These are phyloP conservation scores for Melanerpes formicivorus DNA, from an alignment of 2,113 vertebrate genomes.

Conservation along the genomic window DNA sequence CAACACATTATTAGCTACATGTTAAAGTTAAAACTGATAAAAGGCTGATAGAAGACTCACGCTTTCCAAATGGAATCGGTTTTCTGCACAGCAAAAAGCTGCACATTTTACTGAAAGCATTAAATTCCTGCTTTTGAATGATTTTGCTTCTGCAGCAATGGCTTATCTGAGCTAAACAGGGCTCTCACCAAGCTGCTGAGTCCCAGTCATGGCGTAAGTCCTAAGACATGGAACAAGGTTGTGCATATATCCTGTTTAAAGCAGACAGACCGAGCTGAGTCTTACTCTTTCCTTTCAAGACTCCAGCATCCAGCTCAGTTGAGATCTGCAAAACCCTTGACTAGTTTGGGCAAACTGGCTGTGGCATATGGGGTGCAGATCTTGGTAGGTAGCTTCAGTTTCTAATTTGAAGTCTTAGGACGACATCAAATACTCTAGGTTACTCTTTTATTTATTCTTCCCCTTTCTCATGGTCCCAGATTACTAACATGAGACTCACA, in stretches of 20 bases:
- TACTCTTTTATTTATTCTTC: background rate
- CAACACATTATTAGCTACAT: background rate
- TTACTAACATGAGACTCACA: background rate
- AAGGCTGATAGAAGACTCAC: background rate
- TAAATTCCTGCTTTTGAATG: background rate
- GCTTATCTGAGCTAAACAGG: background rate
- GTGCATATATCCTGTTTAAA: background rate
- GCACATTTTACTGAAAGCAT: background rate
- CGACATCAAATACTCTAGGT: too few relatives aligned
- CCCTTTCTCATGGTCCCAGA: background rate
- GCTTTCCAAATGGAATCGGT: background rate
- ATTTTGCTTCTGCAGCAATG: background rate
- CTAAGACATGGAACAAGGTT: background rate
- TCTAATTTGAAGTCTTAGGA: background rate
- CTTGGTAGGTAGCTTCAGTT: background rate
- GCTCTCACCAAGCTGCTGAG: background rate
- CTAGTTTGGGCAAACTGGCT: background rate
- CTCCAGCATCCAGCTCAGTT: background rate
- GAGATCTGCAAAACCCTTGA: background rate
- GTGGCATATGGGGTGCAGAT: background rate
- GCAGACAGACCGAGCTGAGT: background rate
- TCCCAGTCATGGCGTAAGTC: background rate
- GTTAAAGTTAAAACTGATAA: background rate
- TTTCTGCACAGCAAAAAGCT: background rate
- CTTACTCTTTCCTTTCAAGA: background rate